These are phyloP conservation scores for Chaetodon trifascialis DNA, from an alignment of 2,113 vertebrate species.

Conservation along the genomic window DNA sequence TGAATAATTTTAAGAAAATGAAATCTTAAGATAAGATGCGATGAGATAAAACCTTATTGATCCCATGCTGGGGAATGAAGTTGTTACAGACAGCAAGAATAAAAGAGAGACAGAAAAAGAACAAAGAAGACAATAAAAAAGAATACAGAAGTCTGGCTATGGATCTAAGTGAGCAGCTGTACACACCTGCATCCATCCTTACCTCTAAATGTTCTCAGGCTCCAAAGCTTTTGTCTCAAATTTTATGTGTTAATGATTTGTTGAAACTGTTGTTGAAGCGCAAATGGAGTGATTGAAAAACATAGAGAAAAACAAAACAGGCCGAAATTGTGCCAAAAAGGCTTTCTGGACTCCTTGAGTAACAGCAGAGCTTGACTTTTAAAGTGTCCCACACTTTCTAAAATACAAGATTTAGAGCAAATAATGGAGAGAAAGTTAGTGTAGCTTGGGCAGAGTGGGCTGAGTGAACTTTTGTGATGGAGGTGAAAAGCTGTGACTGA, in stretches of 20 bases:
- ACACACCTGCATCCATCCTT: not conserved
- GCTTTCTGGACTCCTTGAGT: slow-evolving; percentile 5
- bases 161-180: not conserved
- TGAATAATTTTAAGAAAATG: not conserved
- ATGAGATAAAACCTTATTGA: too few species aligned
- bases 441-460: not conserved
- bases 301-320: not conserved
- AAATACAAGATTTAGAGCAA: slow-evolving; percentile 6
- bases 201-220: not conserved
- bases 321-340: not conserved
- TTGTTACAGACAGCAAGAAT: too few species aligned
- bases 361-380: slow-evolving; percentile 3
- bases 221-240: not conserved
- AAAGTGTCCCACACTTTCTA: slow-evolving; percentile 12
- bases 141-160: too few species aligned
- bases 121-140: too few species aligned
- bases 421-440: slow-evolving; percentile 20
- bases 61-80: too few species aligned
- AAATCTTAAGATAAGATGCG: not conserved
- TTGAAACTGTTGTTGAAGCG: not conserved
- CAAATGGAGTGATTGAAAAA: not conserved
- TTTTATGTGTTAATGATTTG: not conserved
- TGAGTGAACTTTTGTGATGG: slow-evolving; percentile 7
- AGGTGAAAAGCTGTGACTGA: slow-evolving; percentile 15
- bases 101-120: too few species aligned